These are phyloP conservation scores for Tautogolabrus adspersus DNA, from an alignment of 2,113 vertebrate species.

Conservation along the genomic window DNA sequence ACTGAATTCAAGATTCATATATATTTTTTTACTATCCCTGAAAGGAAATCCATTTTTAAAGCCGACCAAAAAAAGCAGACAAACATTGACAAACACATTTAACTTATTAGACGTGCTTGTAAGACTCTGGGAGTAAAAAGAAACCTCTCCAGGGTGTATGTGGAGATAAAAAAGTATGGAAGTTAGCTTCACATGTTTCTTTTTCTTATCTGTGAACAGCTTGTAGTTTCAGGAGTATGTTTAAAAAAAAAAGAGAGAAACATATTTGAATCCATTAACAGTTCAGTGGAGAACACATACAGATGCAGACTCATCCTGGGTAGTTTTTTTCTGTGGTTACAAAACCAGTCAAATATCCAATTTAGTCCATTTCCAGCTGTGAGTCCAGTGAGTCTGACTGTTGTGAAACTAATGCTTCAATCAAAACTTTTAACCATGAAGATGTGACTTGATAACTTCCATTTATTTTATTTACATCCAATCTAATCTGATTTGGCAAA, in stretches of 20 bases:
- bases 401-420: neutral
- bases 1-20: neutral
- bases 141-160: too few species aligned
- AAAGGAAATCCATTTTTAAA: too few species aligned
- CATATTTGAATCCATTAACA: too few species aligned
- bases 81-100: too few species aligned
- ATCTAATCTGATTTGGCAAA: neutral
- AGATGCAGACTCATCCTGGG: neutral
- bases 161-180: too few species aligned
- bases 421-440: neutral
- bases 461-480: neutral
- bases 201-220: neutral
- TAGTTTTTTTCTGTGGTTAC: conserved; percentile 10
- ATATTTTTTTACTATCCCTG: too few species aligned
- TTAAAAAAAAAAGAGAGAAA: too few species aligned
- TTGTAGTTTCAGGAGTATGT: neutral
- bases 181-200: neutral
- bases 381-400: conserved; percentile 8
- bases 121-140: too few species aligned
- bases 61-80: too few species aligned
- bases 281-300: neutral
- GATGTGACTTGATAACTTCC: neutral
- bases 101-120: too few species aligned
- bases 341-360: conserved; percentile 45
- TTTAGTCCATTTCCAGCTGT: conserved; percentile 55